Evolutionary conservation across 1,140 invertebrate species (phyloP).

Genomic region (Elymnias hypermnestra): DNA sequence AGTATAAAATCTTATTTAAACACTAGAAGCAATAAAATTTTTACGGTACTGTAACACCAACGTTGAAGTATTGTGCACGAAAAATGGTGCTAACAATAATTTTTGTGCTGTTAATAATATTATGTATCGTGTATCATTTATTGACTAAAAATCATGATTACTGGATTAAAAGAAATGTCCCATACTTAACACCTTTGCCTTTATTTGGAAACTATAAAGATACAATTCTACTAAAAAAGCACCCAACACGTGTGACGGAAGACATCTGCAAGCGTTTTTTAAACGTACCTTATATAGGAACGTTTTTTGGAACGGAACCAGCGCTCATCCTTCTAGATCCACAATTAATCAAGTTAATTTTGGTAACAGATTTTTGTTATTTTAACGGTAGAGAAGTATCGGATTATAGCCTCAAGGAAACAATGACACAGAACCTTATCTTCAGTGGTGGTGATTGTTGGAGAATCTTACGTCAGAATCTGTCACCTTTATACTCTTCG

Average conservation of each 20-base stretch:
- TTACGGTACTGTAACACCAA: too few relatives aligned
- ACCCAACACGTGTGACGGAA: conserved; percentile 3
- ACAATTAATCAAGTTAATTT: conserved; percentile 62
- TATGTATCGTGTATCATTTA: too few relatives aligned
- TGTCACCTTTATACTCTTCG: conserved; percentile 27
- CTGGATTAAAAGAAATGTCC: not conserved
- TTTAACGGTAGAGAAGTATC: conserved; percentile 40
- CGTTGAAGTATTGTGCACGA: too few relatives aligned
- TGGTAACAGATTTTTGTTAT: conserved; percentile 67
- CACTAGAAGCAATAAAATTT: too few relatives aligned
- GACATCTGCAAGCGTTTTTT: conserved; percentile 31
- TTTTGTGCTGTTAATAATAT: too few relatives aligned
- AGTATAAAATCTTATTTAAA: too few relatives aligned
- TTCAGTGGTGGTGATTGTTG: conserved; percentile 26
- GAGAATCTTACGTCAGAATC: conserved; percentile 29
- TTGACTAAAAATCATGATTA: not conserved
- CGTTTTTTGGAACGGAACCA: conserved; percentile 46
- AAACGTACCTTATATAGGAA: conserved; percentile 45
- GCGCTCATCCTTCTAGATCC: conserved; percentile 21
- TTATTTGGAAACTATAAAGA: not conserved
- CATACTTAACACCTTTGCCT: not conserved
- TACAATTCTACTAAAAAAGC: conserved; percentile 21
- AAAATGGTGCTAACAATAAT: too few relatives aligned
- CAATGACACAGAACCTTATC: conserved; percentile 24
- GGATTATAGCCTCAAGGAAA: conserved; percentile 7